Percentiles rank a stretch among this genome's conserved stretches.
phyloP scores from a whole-genome alignment of 2,888 invertebrate genomes.

The Alentia gelatinosa region DNA sequence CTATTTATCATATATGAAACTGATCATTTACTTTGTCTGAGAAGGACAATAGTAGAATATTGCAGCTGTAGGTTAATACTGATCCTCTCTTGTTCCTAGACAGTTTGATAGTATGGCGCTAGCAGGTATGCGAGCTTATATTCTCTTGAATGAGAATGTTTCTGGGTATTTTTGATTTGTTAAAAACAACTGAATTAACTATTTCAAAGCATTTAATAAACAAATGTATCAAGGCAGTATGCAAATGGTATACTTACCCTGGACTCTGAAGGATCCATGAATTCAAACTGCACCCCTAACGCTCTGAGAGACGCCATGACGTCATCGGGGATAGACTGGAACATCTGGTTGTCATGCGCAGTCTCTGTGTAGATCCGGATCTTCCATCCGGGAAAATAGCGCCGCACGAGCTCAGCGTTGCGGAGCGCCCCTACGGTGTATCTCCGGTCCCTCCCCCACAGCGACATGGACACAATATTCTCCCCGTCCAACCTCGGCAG shows the following conservation, averaged over 20 bases:
- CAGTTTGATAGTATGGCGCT: too few species aligned
- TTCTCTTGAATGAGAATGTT: too few species aligned
- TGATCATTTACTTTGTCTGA: too few species aligned
- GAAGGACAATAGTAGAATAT: too few species aligned
- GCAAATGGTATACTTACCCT: neutral
- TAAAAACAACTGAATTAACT: neutral
- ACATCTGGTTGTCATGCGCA: constrained; percentile 13
- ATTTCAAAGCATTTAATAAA: neutral
- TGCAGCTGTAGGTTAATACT: too few species aligned
- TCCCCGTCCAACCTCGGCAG: neutral
- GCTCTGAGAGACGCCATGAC: constrained; percentile 57
- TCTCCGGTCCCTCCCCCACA: constrained; percentile 56
- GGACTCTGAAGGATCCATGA: constrained; percentile 51
- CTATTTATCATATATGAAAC: too few species aligned
- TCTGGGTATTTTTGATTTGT: too few species aligned
- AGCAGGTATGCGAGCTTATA: too few species aligned
- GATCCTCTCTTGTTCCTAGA: too few species aligned
- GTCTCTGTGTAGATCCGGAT: constrained; percentile 64
- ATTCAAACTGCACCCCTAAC: constrained; percentile 62
- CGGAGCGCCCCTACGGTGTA: constrained; percentile 64
- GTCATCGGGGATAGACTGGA: constrained; percentile 57
- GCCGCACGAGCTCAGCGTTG: constrained; percentile 63
- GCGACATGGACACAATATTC: constrained; percentile 62
- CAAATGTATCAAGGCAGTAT: too few species aligned
- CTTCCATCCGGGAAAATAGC: constrained; percentile 66